Evolutionary conservation across 2,113 vertebrate genomes (phyloP).

Genomic region (Pionites leucogaster): DNA sequence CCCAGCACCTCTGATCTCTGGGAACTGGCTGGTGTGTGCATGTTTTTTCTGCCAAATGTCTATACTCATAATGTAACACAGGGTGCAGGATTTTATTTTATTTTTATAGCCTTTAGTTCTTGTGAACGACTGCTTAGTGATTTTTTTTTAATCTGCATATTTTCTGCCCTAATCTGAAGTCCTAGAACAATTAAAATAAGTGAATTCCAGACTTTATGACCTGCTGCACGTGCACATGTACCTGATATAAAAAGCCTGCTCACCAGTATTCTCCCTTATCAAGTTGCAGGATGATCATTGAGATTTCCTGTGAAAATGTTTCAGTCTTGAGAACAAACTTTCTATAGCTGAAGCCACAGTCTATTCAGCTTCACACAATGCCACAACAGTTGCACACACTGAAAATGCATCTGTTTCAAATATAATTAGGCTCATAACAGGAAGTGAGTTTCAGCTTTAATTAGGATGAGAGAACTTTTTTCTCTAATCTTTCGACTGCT

Average conservation of each 20-base stretch:
- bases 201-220: not conserved
- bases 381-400: not conserved
- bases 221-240: not conserved
- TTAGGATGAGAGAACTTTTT: not conserved
- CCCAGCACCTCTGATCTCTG: not conserved
- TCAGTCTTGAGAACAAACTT: not conserved
- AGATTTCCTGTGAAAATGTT: not conserved
- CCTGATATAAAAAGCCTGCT: not conserved
- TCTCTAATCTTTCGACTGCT: not conserved
- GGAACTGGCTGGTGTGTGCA: not conserved
- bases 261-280: not conserved
- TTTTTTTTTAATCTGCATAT: not conserved
- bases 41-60: not conserved
- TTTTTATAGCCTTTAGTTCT: not conserved
- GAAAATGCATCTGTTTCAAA: not conserved
- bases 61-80: not conserved
- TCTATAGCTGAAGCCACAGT: not conserved
- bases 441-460: conserved; percentile 16
- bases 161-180: not conserved
- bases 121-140: not conserved
- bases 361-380: not conserved
- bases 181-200: not conserved
- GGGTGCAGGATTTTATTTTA: not conserved
- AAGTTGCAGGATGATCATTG: not conserved
- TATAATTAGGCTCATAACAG: not conserved